Percentiles rank a stretch among this genome's conserved stretches.
Conservation (phyloP, 2,797 vertebrate species). For the Kryptolebias ocellatus region DNA sequence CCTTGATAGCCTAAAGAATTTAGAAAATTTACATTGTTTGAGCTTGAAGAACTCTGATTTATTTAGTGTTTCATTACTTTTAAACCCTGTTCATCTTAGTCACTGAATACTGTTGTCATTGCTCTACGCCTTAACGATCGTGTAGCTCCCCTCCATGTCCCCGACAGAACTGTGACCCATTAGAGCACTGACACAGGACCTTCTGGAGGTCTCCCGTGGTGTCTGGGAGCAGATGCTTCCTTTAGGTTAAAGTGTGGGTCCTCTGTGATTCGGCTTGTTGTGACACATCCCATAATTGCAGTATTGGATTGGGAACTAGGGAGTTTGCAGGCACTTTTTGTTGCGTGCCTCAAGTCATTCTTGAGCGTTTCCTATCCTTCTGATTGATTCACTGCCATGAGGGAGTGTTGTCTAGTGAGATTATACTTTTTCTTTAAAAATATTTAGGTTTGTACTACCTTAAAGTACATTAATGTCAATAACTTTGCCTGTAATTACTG, state of each 20-base stretch:
- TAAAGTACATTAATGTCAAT: not conserved
- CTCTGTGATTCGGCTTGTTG: not conserved
- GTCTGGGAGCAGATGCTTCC: not conserved
- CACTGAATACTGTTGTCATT: too few relatives aligned
- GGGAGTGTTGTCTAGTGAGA: not conserved
- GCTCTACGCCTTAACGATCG: too few relatives aligned
- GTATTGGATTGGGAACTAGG: not conserved
- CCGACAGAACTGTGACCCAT: not conserved
- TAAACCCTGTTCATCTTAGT: not conserved
- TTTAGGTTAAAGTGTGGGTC: not conserved
- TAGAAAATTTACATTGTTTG: not conserved
- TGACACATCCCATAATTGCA: slow-evolving; percentile 1
- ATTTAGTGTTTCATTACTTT: not conserved
- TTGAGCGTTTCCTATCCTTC: not conserved
- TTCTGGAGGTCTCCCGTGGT: not conserved
- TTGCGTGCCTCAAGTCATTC: not conserved
- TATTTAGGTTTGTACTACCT: not conserved
- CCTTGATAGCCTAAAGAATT: not conserved
- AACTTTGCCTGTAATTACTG: not conserved
- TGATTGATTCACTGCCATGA: not conserved
- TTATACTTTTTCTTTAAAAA: not conserved
- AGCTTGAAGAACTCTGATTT: too few relatives aligned
- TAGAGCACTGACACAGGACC: not conserved
- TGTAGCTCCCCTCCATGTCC: not conserved
- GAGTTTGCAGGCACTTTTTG: not conserved